Evolutionary conservation across 2,113 vertebrate genomes (phyloP).

Genomic region (Jacana jacana): DNA sequence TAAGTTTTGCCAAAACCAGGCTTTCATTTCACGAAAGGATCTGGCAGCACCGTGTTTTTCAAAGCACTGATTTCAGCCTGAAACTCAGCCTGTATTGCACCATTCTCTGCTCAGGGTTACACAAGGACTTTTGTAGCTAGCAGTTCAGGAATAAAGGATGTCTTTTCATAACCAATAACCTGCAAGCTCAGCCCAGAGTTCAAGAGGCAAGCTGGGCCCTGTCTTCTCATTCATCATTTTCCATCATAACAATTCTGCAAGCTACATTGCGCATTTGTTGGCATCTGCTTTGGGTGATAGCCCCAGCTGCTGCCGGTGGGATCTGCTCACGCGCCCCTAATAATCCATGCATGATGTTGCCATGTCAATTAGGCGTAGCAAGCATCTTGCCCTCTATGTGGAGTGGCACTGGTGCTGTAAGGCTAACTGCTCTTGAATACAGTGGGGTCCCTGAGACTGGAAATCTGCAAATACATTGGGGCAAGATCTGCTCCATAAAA

Average conservation of each 20-base stretch:
- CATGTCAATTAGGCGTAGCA: neutral
- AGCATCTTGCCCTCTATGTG: neutral
- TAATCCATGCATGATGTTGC: neutral
- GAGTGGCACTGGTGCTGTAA: rapidly evolving
- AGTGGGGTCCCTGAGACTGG: neutral
- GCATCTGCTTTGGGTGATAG: neutral
- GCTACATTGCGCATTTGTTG: neutral
- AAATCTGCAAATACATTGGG: neutral
- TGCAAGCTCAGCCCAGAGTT: neutral
- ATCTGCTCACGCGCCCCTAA: neutral
- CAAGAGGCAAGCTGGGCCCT: neutral
- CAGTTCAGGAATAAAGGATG: neutral
- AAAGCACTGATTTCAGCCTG: neutral
- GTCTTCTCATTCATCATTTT: neutral
- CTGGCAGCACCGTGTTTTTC: neutral
- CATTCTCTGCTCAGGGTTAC: neutral
- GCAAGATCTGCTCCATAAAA: neutral
- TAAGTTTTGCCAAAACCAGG: neutral
- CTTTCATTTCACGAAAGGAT: neutral
- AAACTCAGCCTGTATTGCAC: neutral
- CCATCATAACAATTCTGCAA: neutral
- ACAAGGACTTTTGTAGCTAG: neutral
- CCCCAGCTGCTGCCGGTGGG: neutral
- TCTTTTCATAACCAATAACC: neutral
- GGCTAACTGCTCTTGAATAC: neutral